These are phyloP conservation scores for Orthonevra nobilis DNA, from an alignment of 2,888 invertebrate genomes.

Conservation along the genomic window DNA sequence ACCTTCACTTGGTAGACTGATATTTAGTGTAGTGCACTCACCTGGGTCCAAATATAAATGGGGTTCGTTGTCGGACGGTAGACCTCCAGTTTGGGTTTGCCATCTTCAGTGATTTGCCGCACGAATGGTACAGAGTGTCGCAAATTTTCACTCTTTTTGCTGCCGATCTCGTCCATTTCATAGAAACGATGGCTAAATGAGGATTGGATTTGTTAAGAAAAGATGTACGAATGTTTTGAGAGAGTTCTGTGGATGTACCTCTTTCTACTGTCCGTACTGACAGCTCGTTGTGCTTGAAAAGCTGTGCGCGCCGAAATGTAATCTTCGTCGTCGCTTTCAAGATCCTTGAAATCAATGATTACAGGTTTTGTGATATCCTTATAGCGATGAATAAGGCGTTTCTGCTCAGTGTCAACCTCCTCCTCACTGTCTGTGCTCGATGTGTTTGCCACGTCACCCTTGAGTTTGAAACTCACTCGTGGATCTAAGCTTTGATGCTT, in stretches of 20 bases:
- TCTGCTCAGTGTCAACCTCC: constrained; percentile 78
- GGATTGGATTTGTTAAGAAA: too few species aligned
- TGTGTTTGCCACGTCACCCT: constrained; percentile 76
- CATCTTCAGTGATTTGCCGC: constrained; percentile 83
- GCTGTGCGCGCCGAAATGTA: constrained; percentile 83
- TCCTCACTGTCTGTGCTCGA: constrained; percentile 79
- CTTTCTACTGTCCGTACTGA: constrained; percentile 84
- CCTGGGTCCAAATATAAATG: constrained; percentile 81
- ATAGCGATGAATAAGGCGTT: constrained; percentile 78
- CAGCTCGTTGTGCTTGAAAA: constrained; percentile 84
- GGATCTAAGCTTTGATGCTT: constrained; percentile 80
- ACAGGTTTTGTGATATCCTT: constrained; percentile 80
- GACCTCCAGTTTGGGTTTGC: constrained; percentile 82
- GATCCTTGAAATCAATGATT: constrained; percentile 79
- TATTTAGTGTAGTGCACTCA: constrained; percentile 72
- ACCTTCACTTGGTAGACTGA: constrained; percentile 6
- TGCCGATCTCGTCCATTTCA: constrained; percentile 84
- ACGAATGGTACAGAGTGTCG: constrained; percentile 84
- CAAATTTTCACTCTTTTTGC: constrained; percentile 83
- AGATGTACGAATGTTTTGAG: too few species aligned
- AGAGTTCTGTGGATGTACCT: constrained; percentile 76
- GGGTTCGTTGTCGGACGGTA: constrained; percentile 83
- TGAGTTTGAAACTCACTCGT: constrained; percentile 79
- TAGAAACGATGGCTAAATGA: constrained; percentile 77
- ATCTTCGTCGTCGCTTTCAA: constrained; percentile 80